Evolutionary conservation across 23 tunicate species (phyloP), one percentile per base, ranked within the genome.

Genomic region (Halocynthia roretzi): DNA sequence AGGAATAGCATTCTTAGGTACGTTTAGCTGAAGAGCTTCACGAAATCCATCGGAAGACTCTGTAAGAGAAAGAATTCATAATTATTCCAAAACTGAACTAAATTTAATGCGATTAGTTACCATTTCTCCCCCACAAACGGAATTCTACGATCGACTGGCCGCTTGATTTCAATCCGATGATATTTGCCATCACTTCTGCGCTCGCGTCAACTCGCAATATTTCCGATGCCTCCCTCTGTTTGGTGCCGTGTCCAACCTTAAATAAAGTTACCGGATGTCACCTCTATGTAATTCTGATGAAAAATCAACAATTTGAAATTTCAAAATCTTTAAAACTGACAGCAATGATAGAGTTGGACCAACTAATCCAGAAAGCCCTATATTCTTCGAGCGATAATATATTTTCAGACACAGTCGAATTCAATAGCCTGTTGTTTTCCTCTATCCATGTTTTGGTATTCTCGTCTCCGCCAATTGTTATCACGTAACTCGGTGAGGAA

Each of bases 321-420:
- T 31, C 4, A 31, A n/a, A n/a, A n/a, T n/a, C n/a, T n/a, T n/a
- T n/a, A n/a, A n/a, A n/a, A n/a, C 81, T 52, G 21, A 78, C 87
- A 60, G 81, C 80, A 21, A 95, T 84, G 67, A 73, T 82, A 19
- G 85, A 87, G 54, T 56, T 50, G 10, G 71, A 23, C 99, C 96
- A 95, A 19, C 85, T 51, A n/a, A 95, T 77, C 99, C 99, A 95
- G 81, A 95, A 95, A 78, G 87, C 67, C 7, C 89, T 56, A 57
- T 50, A 89, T 57, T 93, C 83, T 56, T 77, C 76, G 6, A 40
- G 75, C 11, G 91, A 84, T 14, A 95, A 57, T 23, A 95, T 89
- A 18, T 69, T 67, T 56, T 71, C 62, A 60, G 89, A 84, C 6
- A 86, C 62, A 2, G 99, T 80, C 8, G 81, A 70, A 11, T 81